Evolutionary conservation across 1,140 invertebrate genomes (phyloP).

Genomic region (Lordiphosa clarofinis): DNA sequence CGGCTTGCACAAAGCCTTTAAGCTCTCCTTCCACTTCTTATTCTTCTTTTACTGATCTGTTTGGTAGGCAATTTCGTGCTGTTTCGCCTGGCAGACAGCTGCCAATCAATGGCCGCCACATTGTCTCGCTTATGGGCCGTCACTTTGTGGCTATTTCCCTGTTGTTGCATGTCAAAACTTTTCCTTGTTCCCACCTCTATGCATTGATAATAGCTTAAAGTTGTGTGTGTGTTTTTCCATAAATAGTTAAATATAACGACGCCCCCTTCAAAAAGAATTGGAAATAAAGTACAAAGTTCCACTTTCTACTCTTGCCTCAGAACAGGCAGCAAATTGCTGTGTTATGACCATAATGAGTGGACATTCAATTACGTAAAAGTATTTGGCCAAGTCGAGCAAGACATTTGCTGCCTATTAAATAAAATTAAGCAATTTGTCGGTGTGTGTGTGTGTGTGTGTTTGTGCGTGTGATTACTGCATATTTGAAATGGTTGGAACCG

Average conservation of each 20-base stretch:
- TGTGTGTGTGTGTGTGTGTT: too few relatives aligned
- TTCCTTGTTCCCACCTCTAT: slow-evolving; percentile 7
- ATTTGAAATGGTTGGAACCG: slow-evolving; percentile 46
- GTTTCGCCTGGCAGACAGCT: slow-evolving; percentile 63
- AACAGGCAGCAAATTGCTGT: slow-evolving; percentile 11
- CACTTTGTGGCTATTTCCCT: slow-evolving; percentile 50
- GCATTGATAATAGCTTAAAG: slow-evolving; percentile 33
- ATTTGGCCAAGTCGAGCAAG: slow-evolving; percentile 21
- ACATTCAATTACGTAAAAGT: slow-evolving; percentile 52
- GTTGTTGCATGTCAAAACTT: slow-evolving; percentile 3
- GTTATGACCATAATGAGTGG: slow-evolving; percentile 38
- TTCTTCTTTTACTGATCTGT: neutral
- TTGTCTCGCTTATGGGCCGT: slow-evolving; percentile 22
- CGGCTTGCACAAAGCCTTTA: slow-evolving; percentile 28
- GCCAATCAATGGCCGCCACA: slow-evolving; percentile 60
- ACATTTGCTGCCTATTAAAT: slow-evolving; percentile 70
- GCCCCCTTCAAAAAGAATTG: neutral
- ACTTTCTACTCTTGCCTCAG: too few relatives aligned
- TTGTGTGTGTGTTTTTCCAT: slow-evolving; percentile 28
- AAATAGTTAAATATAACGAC: slow-evolving; percentile 29
- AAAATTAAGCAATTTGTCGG: slow-evolving; percentile 63
- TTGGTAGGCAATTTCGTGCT: slow-evolving; percentile 41
- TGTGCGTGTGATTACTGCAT: slow-evolving; percentile 43
- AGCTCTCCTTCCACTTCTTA: slow-evolving; percentile 20
- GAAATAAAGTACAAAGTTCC: neutral